These are phyloP conservation scores for Sebastes diploproa DNA, from an alignment of 2,797 vertebrate species.

Conservation along the genomic window DNA sequence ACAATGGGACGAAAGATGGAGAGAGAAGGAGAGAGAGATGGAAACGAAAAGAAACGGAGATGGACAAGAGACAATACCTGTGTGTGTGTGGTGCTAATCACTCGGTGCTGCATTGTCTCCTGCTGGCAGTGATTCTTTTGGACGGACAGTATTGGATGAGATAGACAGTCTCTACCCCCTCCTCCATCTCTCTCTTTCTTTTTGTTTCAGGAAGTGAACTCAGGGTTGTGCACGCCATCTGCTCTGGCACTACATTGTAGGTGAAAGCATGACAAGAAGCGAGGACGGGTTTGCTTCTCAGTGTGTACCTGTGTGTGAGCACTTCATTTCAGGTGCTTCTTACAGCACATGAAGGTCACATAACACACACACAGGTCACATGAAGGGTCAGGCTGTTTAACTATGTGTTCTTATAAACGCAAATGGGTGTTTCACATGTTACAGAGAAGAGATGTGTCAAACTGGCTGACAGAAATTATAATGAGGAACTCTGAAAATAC, in stretches of 20 bases:
- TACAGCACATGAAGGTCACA: neutral
- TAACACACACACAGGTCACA: neutral
- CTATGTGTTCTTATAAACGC: constrained; percentile 5
- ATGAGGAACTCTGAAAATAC: neutral
- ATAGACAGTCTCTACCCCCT: neutral
- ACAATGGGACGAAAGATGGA: constrained; percentile 21
- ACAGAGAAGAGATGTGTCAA: neutral
- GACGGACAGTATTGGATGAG: constrained; percentile 20
- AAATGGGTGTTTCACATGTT: neutral
- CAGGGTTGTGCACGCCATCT: constrained; percentile 47
- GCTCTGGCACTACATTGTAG: constrained; percentile 36
- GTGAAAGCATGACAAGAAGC: constrained; percentile 33
- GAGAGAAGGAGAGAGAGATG: constrained; percentile 6
- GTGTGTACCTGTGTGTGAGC: neutral
- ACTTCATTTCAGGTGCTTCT: neutral
- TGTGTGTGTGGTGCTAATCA: constrained; percentile 18
- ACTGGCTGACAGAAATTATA: neutral
- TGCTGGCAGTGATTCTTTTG: constrained; percentile 43
- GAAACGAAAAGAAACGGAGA: constrained; percentile 3
- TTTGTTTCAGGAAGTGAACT: constrained; percentile 45
- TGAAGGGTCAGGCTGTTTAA: neutral
- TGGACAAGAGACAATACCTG: neutral
- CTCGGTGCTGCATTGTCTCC: constrained; percentile 46
- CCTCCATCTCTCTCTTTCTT: neutral
- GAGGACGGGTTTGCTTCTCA: constrained; percentile 10